Evolutionary conservation across 2,888 invertebrate genomes (phyloP).

Genomic region (Dione juno): DNA sequence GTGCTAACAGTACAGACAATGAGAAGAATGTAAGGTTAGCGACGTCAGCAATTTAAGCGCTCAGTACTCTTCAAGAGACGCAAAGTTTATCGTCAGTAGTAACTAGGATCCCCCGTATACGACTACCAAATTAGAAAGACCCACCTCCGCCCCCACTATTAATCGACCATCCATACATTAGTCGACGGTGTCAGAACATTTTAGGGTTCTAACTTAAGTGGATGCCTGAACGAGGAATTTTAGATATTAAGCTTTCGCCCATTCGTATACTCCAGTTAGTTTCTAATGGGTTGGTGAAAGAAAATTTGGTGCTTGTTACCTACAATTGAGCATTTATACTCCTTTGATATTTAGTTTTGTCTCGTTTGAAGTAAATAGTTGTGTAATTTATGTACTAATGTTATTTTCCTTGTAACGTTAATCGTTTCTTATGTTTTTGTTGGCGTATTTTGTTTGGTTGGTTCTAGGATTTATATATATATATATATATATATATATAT

Average conservation of each 20-base stretch:
- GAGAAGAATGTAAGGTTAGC: slow-evolving; percentile 78
- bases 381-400: slow-evolving; percentile 22
- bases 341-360: slow-evolving; percentile 34
- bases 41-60: slow-evolving; percentile 79
- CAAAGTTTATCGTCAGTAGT: slow-evolving; percentile 79
- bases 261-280: slow-evolving; percentile 72
- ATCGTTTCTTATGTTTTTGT: slow-evolving; percentile 7
- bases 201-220: slow-evolving; percentile 54
- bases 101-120: slow-evolving; percentile 68
- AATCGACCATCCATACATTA: slow-evolving; percentile 45
- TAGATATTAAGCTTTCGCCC: slow-evolving; percentile 76
- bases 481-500: no score
- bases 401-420: neutral
- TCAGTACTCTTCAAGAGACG: slow-evolving; percentile 74
- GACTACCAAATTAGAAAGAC: slow-evolving; percentile 57
- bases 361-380: slow-evolving; percentile 25
- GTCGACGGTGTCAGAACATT: slow-evolving; percentile 34
- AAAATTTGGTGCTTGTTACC: slow-evolving; percentile 62
- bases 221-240: slow-evolving; percentile 66
- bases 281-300: slow-evolving; percentile 64
- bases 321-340: slow-evolving; percentile 42
- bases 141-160: slow-evolving; percentile 50
- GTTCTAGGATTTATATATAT: no score
- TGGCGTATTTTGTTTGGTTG: neutral
- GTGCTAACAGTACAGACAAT: slow-evolving; percentile 50